Percentiles rank a stretch among this genome's conserved stretches.
Evolutionary conservation across 1,140 invertebrate species (phyloP).

Genomic region (Calliphora vicina): DNA sequence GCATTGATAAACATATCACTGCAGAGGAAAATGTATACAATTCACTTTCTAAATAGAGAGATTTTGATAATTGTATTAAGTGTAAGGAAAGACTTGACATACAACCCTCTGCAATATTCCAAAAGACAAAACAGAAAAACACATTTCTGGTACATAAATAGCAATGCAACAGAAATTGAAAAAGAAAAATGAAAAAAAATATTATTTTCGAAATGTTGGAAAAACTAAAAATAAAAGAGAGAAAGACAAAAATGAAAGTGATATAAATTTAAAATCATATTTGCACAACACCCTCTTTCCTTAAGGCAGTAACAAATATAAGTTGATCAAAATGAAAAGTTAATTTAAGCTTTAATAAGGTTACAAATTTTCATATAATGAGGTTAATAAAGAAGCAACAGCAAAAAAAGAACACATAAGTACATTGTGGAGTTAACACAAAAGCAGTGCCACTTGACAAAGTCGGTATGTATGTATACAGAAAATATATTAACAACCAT

Average conservation of each 20-base stretch:
- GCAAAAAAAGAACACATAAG: background rate
- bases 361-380: background rate
- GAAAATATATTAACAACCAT: background rate
- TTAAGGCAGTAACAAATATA: background rate
- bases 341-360: background rate
- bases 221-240: background rate
- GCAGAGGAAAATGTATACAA: background rate
- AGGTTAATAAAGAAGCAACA: background rate
- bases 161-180: background rate
- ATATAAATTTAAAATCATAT: background rate
- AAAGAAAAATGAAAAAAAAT: background rate
- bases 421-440: too few species aligned
- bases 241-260: background rate
- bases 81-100: too few species aligned
- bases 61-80: background rate
- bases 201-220: too few species aligned
- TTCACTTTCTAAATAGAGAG: background rate
- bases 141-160: background rate
- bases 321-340: constrained; percentile 7
- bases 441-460: background rate
- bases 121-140: background rate
- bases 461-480: background rate
- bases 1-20: background rate
- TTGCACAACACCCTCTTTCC: background rate
- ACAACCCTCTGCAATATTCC: too few species aligned